Evolutionary conservation across 2,888 invertebrate species (phyloP).

Genomic region (Luffia ferchaultella): DNA sequence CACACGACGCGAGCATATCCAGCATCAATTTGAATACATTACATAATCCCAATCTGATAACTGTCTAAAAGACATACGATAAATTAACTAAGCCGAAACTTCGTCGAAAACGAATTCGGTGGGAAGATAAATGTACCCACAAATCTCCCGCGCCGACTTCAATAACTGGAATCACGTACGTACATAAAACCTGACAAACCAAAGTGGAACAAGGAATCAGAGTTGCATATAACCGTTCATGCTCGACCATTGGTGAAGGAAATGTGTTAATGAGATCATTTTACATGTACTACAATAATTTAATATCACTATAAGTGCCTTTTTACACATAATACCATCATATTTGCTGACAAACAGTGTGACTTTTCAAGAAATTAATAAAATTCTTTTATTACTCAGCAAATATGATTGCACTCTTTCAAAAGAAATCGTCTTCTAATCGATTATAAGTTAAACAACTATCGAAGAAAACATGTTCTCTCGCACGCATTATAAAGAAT

Average conservation of each 20-base stretch:
- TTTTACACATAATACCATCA: no score
- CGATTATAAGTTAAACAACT: no score
- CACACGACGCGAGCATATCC: neutral
- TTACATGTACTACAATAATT: no score
- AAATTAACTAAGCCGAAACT: neutral
- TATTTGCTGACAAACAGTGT: no score
- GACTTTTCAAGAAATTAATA: no score
- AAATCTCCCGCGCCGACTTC: neutral
- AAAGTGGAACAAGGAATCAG: neutral
- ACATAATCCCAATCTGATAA: neutral
- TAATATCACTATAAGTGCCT: no score
- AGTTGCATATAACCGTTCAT: neutral
- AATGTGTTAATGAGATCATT: no score
- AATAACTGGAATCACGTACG: constrained; percentile 3
- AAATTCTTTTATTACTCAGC: no score
- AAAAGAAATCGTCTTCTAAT: no score
- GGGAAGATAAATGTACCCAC: neutral
- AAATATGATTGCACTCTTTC: no score
- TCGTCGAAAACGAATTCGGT: neutral
- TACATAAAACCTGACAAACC: constrained; percentile 8
- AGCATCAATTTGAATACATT: neutral
- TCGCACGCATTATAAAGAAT: no score
- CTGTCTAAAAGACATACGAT: neutral
- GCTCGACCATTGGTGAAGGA: neutral
- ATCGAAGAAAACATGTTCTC: no score